A percentile compares a stretch with the other conserved stretches of the same genome.
These are phyloP conservation scores for Morelia viridis DNA, from an alignment of 2,797 vertebrate genomes.

Conservation along the genomic window DNA sequence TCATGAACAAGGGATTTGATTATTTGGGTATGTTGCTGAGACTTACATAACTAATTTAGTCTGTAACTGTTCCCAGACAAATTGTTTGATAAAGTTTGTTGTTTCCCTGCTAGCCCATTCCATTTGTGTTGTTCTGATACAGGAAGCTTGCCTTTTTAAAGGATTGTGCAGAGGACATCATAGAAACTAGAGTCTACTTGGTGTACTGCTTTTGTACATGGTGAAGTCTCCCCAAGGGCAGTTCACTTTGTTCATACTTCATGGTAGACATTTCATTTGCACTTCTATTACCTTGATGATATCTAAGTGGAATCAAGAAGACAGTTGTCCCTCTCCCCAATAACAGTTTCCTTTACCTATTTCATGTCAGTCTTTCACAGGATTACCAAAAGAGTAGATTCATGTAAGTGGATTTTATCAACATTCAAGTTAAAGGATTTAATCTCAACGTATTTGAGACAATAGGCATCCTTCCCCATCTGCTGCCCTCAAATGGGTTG, in stretches of 20 bases:
- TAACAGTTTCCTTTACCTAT: not conserved
- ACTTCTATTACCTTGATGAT: not conserved
- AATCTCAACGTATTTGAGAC: not conserved
- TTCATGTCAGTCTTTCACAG: not conserved
- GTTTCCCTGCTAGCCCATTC: not conserved
- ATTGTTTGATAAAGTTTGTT: not conserved
- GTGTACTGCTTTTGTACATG: not conserved
- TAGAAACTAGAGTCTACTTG: not conserved
- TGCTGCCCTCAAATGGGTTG: not conserved
- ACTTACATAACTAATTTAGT: not conserved
- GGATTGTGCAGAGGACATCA: not conserved
- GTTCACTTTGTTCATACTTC: too few species aligned
- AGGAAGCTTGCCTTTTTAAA: not conserved
- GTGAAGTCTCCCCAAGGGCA: not conserved
- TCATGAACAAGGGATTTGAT: slow-evolving; percentile 93
- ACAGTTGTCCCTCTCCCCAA: not conserved
- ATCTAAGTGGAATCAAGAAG: not conserved
- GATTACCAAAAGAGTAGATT: not conserved
- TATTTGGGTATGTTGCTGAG: slow-evolving; percentile 80
- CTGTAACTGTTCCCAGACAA: not conserved
- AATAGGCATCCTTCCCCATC: not conserved
- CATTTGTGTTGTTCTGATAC: not conserved
- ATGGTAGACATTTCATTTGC: not conserved
- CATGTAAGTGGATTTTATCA: not conserved
- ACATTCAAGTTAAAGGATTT: not conserved